Evolutionary conservation across 2,113 vertebrate genomes (phyloP).

Genomic region (Nothobranchius furzeri): DNA sequence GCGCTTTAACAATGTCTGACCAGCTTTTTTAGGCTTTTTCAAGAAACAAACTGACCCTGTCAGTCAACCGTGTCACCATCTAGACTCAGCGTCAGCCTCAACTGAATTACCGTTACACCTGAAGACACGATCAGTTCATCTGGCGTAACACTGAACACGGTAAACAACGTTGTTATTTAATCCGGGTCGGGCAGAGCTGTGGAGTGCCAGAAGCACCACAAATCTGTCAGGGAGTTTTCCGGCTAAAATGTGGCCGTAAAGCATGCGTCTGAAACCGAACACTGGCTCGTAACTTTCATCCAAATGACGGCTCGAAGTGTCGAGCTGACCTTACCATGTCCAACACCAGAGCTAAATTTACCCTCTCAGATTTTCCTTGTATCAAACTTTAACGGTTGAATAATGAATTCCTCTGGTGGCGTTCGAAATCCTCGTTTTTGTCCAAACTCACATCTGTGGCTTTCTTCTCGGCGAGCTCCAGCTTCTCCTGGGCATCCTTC

Average conservation of each 20-base stretch:
- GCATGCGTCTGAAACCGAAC: constrained; percentile 59
- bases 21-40: no score
- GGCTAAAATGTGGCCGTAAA: constrained; percentile 39
- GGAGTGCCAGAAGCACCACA: constrained; percentile 17
- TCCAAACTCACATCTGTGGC: constrained; percentile 92
- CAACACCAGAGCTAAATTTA: constrained; percentile 92
- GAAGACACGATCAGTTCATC: background rate
- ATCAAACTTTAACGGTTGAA: background rate
- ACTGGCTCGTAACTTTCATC: constrained; percentile 49
- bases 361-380: constrained; percentile 52
- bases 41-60: no score
- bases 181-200: background rate
- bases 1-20: no score
- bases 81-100: background rate
- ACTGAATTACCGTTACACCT: background rate
- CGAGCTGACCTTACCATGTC: constrained; percentile 86
- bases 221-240: constrained; percentile 42
- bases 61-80: no score
- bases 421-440: background rate
- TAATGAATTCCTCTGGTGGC: no score
- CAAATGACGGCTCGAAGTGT: constrained; percentile 46
- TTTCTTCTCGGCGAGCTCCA: constrained; percentile 98
- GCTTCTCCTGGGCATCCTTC: constrained; percentile 99
- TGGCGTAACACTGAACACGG: background rate
- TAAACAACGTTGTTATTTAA: constrained; percentile 22